Percentiles rank a stretch among this genome's conserved stretches.
phyloP scores from a whole-genome alignment of 2,113 vertebrate genomes.

The Upupa epops region DNA sequence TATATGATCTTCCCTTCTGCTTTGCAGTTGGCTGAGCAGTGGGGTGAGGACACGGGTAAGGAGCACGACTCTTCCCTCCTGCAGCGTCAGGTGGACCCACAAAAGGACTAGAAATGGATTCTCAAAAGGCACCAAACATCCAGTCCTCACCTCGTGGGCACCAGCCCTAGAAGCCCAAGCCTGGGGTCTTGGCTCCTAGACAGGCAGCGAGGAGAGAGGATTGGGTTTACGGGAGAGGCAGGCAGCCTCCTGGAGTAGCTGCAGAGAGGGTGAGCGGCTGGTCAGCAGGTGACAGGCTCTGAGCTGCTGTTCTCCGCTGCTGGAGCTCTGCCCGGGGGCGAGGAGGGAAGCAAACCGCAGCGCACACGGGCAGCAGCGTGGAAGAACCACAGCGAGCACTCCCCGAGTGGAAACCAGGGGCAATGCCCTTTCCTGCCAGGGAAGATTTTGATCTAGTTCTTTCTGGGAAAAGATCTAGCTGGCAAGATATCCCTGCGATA shows the following conservation, averaged over 20 bases:
- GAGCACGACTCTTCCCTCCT: background rate
- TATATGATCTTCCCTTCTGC: background rate
- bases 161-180: accelerated
- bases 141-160: background rate
- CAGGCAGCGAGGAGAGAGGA: background rate
- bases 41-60: background rate
- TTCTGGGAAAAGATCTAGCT: background rate
- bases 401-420: background rate
- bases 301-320: background rate
- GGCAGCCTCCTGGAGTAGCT: background rate
- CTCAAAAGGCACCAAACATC: background rate
- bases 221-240: accelerated
- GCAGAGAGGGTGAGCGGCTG: background rate
- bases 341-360: background rate
- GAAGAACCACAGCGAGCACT: background rate
- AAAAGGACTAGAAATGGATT: background rate
- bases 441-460: background rate
- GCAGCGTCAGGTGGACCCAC: background rate
- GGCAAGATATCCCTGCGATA: background rate
- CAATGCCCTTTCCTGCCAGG: background rate
- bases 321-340: background rate
- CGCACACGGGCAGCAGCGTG: accelerated
- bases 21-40: background rate
- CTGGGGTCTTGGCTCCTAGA: background rate
- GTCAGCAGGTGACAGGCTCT: accelerated